Evolutionary conservation across 2,113 vertebrate species (phyloP).

Genomic region (Sinocyclocheilus rhinocerous): DNA sequence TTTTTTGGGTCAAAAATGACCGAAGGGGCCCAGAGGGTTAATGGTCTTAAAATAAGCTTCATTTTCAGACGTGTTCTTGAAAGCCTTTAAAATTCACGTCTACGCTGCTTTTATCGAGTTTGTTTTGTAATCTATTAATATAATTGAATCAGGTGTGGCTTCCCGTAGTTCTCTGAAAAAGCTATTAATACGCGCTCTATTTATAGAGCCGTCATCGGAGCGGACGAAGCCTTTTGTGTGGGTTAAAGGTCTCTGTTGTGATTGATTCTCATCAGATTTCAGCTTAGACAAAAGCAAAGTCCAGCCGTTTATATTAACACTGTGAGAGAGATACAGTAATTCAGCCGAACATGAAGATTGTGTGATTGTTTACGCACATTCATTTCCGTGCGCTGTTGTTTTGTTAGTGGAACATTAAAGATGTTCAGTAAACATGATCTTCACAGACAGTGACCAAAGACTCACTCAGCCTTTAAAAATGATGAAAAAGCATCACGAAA

Average conservation of each 20-base stretch:
- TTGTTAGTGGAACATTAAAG: neutral
- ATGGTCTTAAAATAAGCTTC: neutral
- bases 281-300: neutral
- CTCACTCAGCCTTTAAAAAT: neutral
- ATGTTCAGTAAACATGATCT: neutral
- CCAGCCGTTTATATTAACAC: neutral
- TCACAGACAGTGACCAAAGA: neutral
- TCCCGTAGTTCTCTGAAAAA: neutral
- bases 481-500: neutral
- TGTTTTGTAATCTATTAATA: neutral
- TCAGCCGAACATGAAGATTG: neutral
- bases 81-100: neutral
- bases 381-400: neutral
- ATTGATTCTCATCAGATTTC: neutral
- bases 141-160: neutral
- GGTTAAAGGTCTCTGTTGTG: neutral
- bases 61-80: neutral
- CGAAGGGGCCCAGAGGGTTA: too few relatives aligned
- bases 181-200: neutral
- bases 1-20: too few relatives aligned
- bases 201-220: neutral
- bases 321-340: neutral
- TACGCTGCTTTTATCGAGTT: neutral
- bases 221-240: neutral
- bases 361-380: neutral